Percentiles rank a stretch among this genome's conserved stretches.
Conservation (phyloP, 2,888 invertebrate species). For the Pseudeuparius sepicola region DNA sequence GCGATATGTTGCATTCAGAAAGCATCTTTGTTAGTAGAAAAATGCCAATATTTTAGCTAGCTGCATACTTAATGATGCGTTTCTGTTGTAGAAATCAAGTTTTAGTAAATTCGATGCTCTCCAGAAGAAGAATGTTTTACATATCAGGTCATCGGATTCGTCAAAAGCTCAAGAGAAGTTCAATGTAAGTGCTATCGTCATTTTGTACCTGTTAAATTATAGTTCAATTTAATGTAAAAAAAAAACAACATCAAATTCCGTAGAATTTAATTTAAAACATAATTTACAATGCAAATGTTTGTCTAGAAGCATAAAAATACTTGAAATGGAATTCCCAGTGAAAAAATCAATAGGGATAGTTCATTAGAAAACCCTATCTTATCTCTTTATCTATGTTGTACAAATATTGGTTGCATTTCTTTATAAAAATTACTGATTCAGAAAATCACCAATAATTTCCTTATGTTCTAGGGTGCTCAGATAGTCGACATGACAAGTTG, state of each 20-base stretch:
- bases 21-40: no score
- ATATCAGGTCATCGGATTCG: constrained; percentile 57
- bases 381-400: no score
- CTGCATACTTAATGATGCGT: no score
- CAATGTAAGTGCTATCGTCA: constrained; percentile 43
- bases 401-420: constrained; percentile 4
- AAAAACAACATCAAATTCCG: not conserved
- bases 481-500: constrained; percentile 55
- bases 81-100: constrained; percentile 70
- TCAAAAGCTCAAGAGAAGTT: constrained; percentile 58
- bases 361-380: no score
- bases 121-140: constrained; percentile 55
- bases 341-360: no score
- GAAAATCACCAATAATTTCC: no score
- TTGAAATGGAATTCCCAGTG: no score
- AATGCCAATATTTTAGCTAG: no score
- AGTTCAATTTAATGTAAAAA: constrained; percentile 6
- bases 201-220: not conserved
- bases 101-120: constrained; percentile 67
- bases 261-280: no score
- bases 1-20: no score
- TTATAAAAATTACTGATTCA: constrained; percentile 1
- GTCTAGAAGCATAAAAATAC: no score
- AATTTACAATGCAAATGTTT: no score
- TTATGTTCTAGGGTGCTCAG: constrained; percentile 40